Base-by-base conservation (phyloP, 2,797 vertebrate species). In the Crocidura indochinensis region DNA sequence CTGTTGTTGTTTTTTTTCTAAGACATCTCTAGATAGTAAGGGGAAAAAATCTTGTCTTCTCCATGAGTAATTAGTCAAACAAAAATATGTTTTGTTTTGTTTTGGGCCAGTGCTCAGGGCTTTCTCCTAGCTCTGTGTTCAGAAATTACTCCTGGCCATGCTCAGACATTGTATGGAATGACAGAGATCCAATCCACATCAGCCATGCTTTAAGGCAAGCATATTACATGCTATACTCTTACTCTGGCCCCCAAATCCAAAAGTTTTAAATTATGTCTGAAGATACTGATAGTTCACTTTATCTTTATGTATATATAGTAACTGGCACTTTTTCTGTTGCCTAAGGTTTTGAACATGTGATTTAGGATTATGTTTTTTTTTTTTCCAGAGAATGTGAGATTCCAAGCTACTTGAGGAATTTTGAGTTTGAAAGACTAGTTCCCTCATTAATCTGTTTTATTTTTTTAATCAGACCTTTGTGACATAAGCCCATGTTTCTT, bases 1-100 rank as follows among this genome's bases (percentile, higher is more conserved):
- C 64, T 19, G 20, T 84, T n/a, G 47, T 85, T 84, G 10, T 76
- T 53, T 89, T 91, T 87, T 87, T 81, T 19, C 75, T 10, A 49
- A 47, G 47, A 26, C 1, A 22, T 11, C 53, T 82, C 53, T 47
- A 67, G 20, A 62, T 73, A 51, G 31, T 75, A n/a, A 29, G 53
- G 53, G 64, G 71, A 88, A 44, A 77, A 80, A 44, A 12, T 67
- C 29, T 82, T 74, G 9, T 27, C 72, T 76, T 86, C 10, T 10
- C 38, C 38, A 38, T 38, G 38, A 38, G 5, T 38, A 38, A 38
- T 2, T 38, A 38, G 38, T 38, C 38, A 38, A 38, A 38, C 38
- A 38, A 38, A 38, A 38, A 38, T 38, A 2, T 38, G 2, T 38
- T 38, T 38, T 38, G 2, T 38, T 38, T 38, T 38, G 38, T 38